Evolutionary conservation across 2,888 invertebrate species (phyloP), one percentile per base, ranked within the genome.

Genomic region (Hoplodrina ambigua): DNA sequence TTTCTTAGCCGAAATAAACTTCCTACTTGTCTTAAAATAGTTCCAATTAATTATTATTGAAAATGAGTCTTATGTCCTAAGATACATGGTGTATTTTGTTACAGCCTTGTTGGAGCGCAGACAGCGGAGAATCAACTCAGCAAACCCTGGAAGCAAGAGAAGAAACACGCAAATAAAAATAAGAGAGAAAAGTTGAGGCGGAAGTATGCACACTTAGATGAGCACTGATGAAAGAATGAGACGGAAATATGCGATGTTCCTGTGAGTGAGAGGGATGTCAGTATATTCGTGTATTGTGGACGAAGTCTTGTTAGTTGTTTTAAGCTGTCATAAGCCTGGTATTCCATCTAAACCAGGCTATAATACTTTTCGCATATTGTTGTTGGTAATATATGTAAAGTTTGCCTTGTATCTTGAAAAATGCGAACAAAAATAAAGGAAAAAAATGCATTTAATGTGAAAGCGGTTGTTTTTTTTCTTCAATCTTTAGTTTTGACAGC

Each of bases 151-250:
- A 98, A 98, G 90, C 96, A 97, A 76, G 97, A 97, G 89, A 98
- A 98, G 91, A 98, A 97, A 91, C 98, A 98, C 90, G 97, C 97
- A 46, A 99, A 99, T 90, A 97, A 98, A 88, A 98, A 98, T 83
- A 99, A 99, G 90, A 97, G 97, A 72, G 99, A 99, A 91, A 99
- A 99, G 91, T 93, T 98, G n/a, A 96, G 99, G 86, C 96, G 98
- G 88, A 97, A 98, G 49, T 99, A 98, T 92, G 96, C 97, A 53
- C 97, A 99, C 94, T 96, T 99, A 65, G 99, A 99, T 93, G 97
- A 98, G 91, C 98, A 98, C 91, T 98, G 80, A 90, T 72, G 57
- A 72, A 62, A 74, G 74, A 78, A 54, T 50, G 72, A 69, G 71
- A 69, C 11, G 54, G 6, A 69, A 30, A 46, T 64, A 76, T 62